Percentiles rank a stretch among this genome's conserved stretches.
Evolutionary conservation across 2,113 vertebrate species (phyloP).

Genomic region (Excalfactoria chinensis): DNA sequence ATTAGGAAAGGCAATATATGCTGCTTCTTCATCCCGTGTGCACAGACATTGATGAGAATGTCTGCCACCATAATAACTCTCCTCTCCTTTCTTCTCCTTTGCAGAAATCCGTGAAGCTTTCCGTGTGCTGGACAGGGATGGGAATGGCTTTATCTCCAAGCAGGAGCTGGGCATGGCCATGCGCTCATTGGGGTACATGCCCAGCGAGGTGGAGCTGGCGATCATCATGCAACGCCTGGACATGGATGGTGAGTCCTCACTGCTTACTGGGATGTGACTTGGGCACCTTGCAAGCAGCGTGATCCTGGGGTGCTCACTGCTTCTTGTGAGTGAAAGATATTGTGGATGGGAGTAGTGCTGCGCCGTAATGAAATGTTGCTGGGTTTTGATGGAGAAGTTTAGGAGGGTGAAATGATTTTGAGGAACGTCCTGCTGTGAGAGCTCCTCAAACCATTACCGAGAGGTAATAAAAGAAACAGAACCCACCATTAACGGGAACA

Average conservation of each 20-base stretch:
- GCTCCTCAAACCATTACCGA: background rate
- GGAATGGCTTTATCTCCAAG: slow-evolving; percentile 99
- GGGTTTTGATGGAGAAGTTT: background rate
- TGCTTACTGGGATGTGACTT: background rate
- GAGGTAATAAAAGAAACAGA: slow-evolving; percentile 45
- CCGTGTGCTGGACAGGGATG: slow-evolving; percentile 94
- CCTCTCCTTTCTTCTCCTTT: slow-evolving; percentile 59
- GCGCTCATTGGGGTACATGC: slow-evolving; percentile 98
- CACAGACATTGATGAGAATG: background rate
- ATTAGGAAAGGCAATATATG: fast-evolving
- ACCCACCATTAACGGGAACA: background rate
- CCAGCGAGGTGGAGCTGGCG: slow-evolving; percentile 97
- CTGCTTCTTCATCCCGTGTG: background rate
- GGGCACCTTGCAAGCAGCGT: background rate
- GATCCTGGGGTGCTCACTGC: fast-evolving
- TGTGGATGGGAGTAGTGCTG: background rate
- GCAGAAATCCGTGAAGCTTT: slow-evolving; percentile 98
- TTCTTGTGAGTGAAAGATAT: background rate
- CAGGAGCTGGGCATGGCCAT: slow-evolving; percentile 99
- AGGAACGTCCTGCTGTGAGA: slow-evolving; percentile 30
- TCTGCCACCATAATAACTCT: background rate
- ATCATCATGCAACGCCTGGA: slow-evolving; percentile 99
- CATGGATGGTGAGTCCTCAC: slow-evolving; percentile 91
- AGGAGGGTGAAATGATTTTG: background rate
- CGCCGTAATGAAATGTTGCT: background rate